Evolutionary conservation across 2,113 vertebrate species (phyloP).

Genomic region (Proterorhinus semilunaris): DNA sequence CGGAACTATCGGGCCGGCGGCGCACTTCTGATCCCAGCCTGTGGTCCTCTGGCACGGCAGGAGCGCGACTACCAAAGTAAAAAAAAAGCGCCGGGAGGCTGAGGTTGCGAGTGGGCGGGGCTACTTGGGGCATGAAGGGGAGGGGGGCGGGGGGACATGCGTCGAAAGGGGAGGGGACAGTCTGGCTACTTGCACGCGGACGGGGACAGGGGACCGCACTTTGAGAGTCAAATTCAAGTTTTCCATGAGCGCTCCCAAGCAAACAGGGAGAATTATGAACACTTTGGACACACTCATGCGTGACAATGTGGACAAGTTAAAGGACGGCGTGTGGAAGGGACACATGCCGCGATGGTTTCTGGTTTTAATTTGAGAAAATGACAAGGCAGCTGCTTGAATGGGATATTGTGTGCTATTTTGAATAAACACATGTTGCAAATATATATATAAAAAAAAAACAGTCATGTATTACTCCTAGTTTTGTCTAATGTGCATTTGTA

Average conservation of each 20-base stretch:
- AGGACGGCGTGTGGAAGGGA: neutral
- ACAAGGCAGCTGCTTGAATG: too few species aligned
- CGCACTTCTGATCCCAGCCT: slow-evolving; percentile 71
- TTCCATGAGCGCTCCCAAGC: neutral
- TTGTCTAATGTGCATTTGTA: too few species aligned
- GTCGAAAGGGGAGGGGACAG: slow-evolving; percentile 15
- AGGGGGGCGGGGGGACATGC: neutral
- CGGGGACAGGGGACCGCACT: slow-evolving; percentile 50
- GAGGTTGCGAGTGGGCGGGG: slow-evolving; percentile 52
- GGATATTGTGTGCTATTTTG: too few species aligned
- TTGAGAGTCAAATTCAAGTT: slow-evolving; percentile 38
- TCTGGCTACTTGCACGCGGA: slow-evolving; percentile 70
- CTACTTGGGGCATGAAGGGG: slow-evolving; percentile 18
- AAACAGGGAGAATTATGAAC: too few species aligned
- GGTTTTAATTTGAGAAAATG: too few species aligned
- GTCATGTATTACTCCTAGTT: too few species aligned
- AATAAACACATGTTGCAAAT: too few species aligned
- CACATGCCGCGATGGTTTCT: too few species aligned
- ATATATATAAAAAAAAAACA: too few species aligned
- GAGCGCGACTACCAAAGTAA: slow-evolving; percentile 73
- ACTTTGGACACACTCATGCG: neutral
- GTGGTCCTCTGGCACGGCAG: slow-evolving; percentile 73
- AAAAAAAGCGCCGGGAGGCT: slow-evolving; percentile 18
- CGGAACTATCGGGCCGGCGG: slow-evolving; percentile 59
- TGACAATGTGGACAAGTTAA: too few species aligned